Evolutionary conservation across 1,140 invertebrate species (phyloP), one percentile per base, ranked within the genome.

Genomic region (Dolichoris vasculosae): DNA sequence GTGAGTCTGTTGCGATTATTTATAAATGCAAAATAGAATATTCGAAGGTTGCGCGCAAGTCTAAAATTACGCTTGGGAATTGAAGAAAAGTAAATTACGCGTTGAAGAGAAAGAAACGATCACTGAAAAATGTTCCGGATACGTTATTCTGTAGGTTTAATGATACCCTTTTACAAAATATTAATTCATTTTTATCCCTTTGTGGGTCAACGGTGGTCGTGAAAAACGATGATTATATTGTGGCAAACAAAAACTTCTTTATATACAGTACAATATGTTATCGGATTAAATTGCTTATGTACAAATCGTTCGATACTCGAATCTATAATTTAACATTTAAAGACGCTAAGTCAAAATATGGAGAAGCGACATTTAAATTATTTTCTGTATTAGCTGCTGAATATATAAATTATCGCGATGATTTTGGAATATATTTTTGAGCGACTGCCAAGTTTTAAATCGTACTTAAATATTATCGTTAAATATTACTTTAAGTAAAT

Each of bases 1-100:
- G 51, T 48, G 59, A 20, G 59, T 38, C 69, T 30, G 55, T 23
- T 51, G 75, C 30, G 76, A 80, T 85, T 81, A 85, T 81, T 85
- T 76, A 76, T 81, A 85, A 85, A 86, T 86, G 84, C 84, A 86
- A 82, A 86, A 86, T 82, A 82, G 78, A 67, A 67, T 67, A 46
- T 78, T 32, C 35, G 23, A 15, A 51, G 43, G 77, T 79, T 35
- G 59, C 51, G 75, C 82, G 30, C 46, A 73, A 67, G 59, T 73
- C 59, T 77, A 77, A 43, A 80, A 80, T 80, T 85, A 80, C 76
- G 48, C 67, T 85, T 64, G 83, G 48, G 64, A 85, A 80, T 85
- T 67, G 77, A 48, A 73, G 48, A 80, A 73, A 80, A 80, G 48
- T 48, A 71, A 71, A 55, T 81, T 75, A 40, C 38, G 78, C 55